Base-by-base conservation (phyloP, 2,888 invertebrate genomes). In the Drosophila longiperda region DNA sequence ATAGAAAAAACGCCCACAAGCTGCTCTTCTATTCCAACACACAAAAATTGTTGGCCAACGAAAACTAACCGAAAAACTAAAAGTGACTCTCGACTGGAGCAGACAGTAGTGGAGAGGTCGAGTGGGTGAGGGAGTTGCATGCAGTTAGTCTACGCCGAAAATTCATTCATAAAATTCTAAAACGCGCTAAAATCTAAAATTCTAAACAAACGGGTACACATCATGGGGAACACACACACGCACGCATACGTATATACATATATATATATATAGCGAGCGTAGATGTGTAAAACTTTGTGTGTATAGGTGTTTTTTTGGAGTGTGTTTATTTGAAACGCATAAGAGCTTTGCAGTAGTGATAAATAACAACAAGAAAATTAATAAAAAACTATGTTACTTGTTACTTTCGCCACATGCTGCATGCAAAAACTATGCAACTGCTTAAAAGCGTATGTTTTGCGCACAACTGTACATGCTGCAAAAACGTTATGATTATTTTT, bases 131-230 rank as follows among this genome's bases (percentile, higher is more conserved):
- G 49, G 32, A 12, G 49, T 32, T 20, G 48, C 26, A 53, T 42
- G 50, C 49, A 67, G 63, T 62, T 59, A 55, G 78, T 72, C 78
- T 70, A 75, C 82, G 88, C 77, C 80, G 74, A 89, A 89, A 87
- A 89, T 91, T 91, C 91, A 91, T 91, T 91, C 92, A 91, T 91
- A 91, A 91, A 91, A 91, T 89, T 80, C 91, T 87, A 91, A 91
- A 91, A 91, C 90, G 85, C 92, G 91, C 91, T 87, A 89, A 91
- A 91, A 91, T 91, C 91, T 91, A 91, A 91, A 91, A 91, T 91
- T 91, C 91, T 91, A 91, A 91, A 91, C 91, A 91, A 87, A 79
- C 65, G 63, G 26, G 26, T 48, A 61, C 55, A 66, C 62, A 53
- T 23, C 15, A 52, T 17, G 32, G 59, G 55, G 60, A 17, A 29